Evolutionary conservation across 2,797 vertebrate genomes (phyloP).

Genomic region (Leptatherina wallacei): DNA sequence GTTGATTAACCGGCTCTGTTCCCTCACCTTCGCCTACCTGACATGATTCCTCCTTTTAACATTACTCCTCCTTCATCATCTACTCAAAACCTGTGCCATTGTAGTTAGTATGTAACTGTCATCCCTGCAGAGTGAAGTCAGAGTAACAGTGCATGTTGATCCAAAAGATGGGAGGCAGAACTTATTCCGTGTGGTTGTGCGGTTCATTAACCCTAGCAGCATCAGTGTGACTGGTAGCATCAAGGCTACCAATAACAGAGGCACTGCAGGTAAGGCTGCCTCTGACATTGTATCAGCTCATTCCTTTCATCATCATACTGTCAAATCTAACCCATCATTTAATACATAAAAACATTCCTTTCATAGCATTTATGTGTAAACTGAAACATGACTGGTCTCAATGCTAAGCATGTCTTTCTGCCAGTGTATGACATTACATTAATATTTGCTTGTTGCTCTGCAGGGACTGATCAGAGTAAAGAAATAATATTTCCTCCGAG

Average conservation of each 20-base stretch:
- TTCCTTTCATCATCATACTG: conserved; percentile 15
- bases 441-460: conserved; percentile 20
- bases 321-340: conserved; percentile 40
- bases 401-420: conserved; percentile 1
- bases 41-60: conserved; percentile 28
- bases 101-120: conserved; percentile 69
- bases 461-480: conserved; percentile 87
- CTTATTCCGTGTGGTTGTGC: conserved; percentile 89
- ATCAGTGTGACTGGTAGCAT: conserved; percentile 82
- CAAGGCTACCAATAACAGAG: conserved; percentile 79
- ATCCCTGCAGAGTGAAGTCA: conserved; percentile 91
- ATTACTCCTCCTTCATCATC: conserved; percentile 18
- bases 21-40: conserved; percentile 24
- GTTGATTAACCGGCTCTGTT: conserved; percentile 46
- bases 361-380: conserved; percentile 1
- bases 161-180: conserved; percentile 80
- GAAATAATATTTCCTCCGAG: conserved; percentile 89
- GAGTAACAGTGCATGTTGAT: conserved; percentile 87
- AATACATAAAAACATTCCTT: neutral
- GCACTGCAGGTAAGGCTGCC: conserved; percentile 84
- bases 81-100: conserved; percentile 16
- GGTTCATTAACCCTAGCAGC: conserved; percentile 87
- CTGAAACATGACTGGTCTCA: neutral
- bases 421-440: neutral
- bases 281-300: conserved; percentile 20